phyloP scores from a whole-genome alignment of 2,797 vertebrate genomes.

The Pangasius djambal region DNA sequence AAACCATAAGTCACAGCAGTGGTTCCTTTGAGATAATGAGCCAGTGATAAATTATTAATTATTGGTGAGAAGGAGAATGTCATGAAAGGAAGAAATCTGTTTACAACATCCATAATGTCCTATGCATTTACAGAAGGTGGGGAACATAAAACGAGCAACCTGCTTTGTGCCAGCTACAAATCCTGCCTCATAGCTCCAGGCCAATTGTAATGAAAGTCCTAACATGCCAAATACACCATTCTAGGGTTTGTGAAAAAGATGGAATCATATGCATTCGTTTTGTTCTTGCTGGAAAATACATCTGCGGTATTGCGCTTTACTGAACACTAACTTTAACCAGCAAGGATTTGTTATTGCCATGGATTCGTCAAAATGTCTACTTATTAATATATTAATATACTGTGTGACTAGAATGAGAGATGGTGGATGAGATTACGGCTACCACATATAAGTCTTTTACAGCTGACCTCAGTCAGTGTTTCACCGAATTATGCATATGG shows the following conservation, averaged over 20 bases:
- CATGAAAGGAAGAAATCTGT: conserved; percentile 63
- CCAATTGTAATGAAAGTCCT: conserved; percentile 75
- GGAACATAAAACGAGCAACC: conserved; percentile 72
- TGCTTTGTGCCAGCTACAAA: conserved; percentile 65
- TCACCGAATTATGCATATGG: background rate
- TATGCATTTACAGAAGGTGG: conserved; percentile 62
- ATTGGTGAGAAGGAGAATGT: conserved; percentile 74
- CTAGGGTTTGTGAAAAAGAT: conserved; percentile 70
- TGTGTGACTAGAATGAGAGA: background rate
- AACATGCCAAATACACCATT: conserved; percentile 73
- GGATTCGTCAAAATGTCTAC: conserved; percentile 33
- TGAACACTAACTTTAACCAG: conserved; percentile 12
- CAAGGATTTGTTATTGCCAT: conserved; percentile 18
- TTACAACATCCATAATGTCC: conserved; percentile 57
- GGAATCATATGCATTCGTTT: conserved; percentile 41
- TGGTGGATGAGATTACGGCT: background rate
- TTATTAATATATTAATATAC: background rate
- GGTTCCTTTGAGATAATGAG: conserved; percentile 78
- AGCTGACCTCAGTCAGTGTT: background rate
- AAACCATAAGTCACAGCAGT: conserved; percentile 76
- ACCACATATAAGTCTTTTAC: background rate
- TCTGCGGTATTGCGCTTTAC: conserved; percentile 28
- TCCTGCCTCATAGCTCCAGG: conserved; percentile 65
- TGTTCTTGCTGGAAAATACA: conserved; percentile 33
- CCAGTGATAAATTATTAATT: conserved; percentile 82